Evolutionary conservation across 1,140 invertebrate genomes (phyloP).

Genomic region (Rhopalosiphum maidis): DNA sequence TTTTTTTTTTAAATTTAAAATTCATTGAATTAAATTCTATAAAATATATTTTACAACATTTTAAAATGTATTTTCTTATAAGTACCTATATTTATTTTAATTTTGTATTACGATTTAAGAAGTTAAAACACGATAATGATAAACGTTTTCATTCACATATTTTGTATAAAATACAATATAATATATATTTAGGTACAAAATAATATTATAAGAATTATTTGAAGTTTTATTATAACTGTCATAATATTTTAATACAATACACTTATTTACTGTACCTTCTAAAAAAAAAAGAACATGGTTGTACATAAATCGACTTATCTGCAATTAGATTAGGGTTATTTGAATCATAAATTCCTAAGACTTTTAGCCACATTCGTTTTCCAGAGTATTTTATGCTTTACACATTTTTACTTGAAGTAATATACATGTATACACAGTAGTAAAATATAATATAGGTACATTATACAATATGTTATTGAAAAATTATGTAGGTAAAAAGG

Average conservation of each 20-base stretch:
- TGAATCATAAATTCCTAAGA: background rate
- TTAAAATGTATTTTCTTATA: too few species aligned
- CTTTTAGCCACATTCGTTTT: background rate
- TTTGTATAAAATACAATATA: background rate
- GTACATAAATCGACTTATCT: background rate
- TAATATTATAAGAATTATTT: background rate
- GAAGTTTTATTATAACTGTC: background rate
- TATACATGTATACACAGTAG: background rate
- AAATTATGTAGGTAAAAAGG: constrained; percentile 14
- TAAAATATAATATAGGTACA: background rate
- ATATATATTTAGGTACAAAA: background rate
- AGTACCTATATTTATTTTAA: background rate
- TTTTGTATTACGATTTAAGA: background rate
- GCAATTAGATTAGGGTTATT: background rate
- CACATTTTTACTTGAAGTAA: background rate
- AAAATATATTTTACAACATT: background rate
- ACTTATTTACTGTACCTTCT: background rate
- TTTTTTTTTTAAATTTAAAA: background rate
- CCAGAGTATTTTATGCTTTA: background rate
- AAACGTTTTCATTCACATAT: background rate
- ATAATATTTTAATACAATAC: background rate
- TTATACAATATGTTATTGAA: background rate
- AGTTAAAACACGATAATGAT: background rate
- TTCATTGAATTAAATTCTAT: background rate
- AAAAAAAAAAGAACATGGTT: background rate